These are phyloP conservation scores for Argynnis bischoffii DNA, from an alignment of 2,888 invertebrate species.

Conservation along the genomic window DNA sequence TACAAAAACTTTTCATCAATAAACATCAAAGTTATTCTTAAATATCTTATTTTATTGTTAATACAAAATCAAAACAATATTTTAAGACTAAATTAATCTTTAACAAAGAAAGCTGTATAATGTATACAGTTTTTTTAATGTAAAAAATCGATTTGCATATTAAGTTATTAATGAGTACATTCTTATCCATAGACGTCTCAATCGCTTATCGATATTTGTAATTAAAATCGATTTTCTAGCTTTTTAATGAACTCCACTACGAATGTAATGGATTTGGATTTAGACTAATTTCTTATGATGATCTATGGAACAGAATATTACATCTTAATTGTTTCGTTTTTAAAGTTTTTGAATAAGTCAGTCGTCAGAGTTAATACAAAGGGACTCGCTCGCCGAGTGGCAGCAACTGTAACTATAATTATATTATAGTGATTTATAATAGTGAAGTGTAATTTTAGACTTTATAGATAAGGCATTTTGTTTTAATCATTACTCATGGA, in stretches of 20 bases:
- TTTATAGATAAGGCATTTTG: background rate
- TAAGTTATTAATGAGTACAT: background rate
- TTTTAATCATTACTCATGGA: background rate
- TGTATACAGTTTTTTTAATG: too few species aligned
- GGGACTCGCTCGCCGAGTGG: conserved; percentile 1
- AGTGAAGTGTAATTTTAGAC: background rate
- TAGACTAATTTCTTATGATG: background rate
- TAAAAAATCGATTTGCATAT: background rate
- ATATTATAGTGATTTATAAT: background rate
- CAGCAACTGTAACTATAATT: background rate
- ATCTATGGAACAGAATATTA: background rate
- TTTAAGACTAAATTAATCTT: too few species aligned
- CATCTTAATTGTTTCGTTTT: background rate
- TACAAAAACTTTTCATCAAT: too few species aligned
- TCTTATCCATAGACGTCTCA: background rate
- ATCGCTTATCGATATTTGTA: too few species aligned
- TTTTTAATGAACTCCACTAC: too few species aligned
- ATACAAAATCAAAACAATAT: too few species aligned
- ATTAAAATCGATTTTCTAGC: too few species aligned
- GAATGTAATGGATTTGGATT: too few species aligned
- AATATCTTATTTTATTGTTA: too few species aligned
- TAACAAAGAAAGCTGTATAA: too few species aligned
- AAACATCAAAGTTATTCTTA: too few species aligned
- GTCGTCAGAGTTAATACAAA: conserved; percentile 12
- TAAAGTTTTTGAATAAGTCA: conserved; percentile 1